A percentile compares a stretch with the other conserved stretches of the same genome.
Conservation (phyloP, 2,797 vertebrate genomes). For the Sebastolobus alascanus region DNA sequence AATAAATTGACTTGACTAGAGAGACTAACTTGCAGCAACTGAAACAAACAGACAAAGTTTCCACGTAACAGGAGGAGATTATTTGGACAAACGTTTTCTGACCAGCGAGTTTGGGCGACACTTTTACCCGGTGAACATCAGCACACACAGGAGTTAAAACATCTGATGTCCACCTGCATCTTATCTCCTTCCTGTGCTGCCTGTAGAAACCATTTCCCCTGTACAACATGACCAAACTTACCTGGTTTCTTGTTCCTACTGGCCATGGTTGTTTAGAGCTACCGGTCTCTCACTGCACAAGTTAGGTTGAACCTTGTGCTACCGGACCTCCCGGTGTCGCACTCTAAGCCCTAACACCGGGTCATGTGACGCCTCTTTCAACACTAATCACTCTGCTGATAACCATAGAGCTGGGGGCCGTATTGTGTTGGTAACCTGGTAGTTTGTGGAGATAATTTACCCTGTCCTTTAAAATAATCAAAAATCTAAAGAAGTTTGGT, state of each 20-base stretch:
- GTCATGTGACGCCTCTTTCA: constrained; percentile 73
- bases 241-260: constrained; percentile 73
- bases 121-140: background rate
- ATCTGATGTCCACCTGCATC: background rate
- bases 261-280: constrained; percentile 74
- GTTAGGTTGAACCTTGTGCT: constrained; percentile 6
- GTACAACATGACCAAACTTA: constrained; percentile 44
- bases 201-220: background rate
- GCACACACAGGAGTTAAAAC: background rate
- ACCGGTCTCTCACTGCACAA: background rate
- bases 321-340: constrained; percentile 61
- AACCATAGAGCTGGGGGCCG: background rate
- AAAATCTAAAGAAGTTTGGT: background rate
- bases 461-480: background rate
- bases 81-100: too few species aligned
- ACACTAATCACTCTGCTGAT: constrained; percentile 68
- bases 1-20: too few species aligned
- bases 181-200: background rate
- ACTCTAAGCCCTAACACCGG: constrained; percentile 75
- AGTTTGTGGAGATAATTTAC: background rate
- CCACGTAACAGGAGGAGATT: background rate
- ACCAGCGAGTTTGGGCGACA: background rate
- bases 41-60: background rate
- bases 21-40: background rate
- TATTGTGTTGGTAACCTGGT: background rate